Conservation (phyloP, 2,113 vertebrate genomes). For the Campylorhamphus procurvoides region DNA sequence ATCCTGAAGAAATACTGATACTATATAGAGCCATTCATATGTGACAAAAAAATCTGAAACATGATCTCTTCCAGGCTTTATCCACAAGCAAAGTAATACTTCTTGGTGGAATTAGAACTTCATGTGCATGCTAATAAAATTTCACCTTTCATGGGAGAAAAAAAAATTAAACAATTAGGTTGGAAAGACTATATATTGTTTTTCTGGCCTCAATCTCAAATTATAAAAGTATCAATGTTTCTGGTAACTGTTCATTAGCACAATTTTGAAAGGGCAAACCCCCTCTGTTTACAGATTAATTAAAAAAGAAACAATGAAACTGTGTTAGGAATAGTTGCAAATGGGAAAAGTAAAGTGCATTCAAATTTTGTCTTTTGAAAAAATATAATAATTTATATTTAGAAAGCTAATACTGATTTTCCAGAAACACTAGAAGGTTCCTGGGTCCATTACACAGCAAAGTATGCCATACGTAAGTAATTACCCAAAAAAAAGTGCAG, state of each 20-base stretch:
- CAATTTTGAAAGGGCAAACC: background rate
- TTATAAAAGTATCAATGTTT: background rate
- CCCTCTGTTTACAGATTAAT: background rate
- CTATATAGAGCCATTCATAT: background rate
- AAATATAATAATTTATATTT: background rate
- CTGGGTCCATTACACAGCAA: background rate
- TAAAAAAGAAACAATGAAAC: background rate
- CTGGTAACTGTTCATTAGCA: background rate
- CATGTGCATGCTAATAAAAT: background rate
- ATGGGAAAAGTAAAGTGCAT: background rate
- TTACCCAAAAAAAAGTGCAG: background rate
- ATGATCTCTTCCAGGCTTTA: background rate
- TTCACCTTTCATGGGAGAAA: background rate
- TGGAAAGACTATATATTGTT: background rate
- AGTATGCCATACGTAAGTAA: background rate
- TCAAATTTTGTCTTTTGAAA: background rate
- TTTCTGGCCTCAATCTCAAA: background rate
- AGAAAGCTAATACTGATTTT: background rate
- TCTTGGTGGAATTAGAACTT: background rate
- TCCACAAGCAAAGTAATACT: background rate
- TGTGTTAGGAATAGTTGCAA: background rate
- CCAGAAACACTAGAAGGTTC: background rate
- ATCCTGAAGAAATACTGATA: background rate
- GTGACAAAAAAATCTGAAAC: background rate
- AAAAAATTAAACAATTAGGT: background rate